Base-by-base conservation (phyloP, 2,888 invertebrate genomes). In the Phragmatobia fuliginosa region DNA sequence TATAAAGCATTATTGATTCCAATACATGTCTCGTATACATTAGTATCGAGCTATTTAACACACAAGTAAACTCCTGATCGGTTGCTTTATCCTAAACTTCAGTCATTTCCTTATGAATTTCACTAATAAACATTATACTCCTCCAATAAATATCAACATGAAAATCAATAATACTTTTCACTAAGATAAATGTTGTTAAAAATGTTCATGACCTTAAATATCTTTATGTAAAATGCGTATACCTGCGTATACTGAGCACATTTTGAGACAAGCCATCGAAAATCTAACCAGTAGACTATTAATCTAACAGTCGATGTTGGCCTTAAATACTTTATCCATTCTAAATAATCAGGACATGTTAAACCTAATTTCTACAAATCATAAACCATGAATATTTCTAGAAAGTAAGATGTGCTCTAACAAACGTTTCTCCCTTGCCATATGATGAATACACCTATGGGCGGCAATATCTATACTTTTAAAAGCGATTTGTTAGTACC, bases 191-290 rank as follows among this genome's bases (percentile, higher is more conserved):
- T 69, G 49, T 61, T 52, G 65, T 69, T 60, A 65, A 65, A 68
- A 59, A 68, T 68, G 64, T 69, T 65, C 64, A 66, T 66, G 70
- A 70, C 66, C 70, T 70, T 70, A 70, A 70, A 60, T 69, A 60
- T 69, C 69, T 69, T 68, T 69, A 28, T n/a, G 38, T 45, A 52
- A 66, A 66, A 62, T 70, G 64, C 62, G 58, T 65, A 61, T 69
- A 69, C 69, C 61, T n/a, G n/a, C n/a, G n/a, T n/a, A n/a, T n/a
- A 32, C 16, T 25, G 38, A 21, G n/a, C 28, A n/a, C 58, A 36
- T 31, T 66, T 65, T 52, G 18, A 1, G 7, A 36, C 18, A 52
- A 52, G 16, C 52, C 64, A 33, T 38, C 58, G 33, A 64, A 33
- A 58, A 66, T 66, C 31, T 52, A 58, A 25, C 38, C 31, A 58